phyloP scores from a whole-genome alignment of 2,888 invertebrate genomes.

The Dryococelus australis region DNA sequence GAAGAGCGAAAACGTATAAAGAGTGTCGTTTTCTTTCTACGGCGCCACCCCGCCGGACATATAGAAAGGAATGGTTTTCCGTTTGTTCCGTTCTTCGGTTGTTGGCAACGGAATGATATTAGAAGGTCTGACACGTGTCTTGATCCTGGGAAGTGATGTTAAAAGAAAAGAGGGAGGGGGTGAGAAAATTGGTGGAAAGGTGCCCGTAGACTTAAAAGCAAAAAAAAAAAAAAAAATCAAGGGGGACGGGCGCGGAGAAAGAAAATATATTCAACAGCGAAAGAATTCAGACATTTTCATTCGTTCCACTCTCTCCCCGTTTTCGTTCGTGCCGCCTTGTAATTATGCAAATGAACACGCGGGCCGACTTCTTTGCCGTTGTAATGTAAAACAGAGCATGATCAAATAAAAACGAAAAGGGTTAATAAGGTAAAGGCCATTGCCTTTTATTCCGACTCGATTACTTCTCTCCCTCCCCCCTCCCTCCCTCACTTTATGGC shows the following conservation, averaged over 20 bases:
- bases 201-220: neutral
- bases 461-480: neutral
- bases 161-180: neutral
- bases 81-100: neutral
- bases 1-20: neutral
- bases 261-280: conserved; percentile 4
- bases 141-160: neutral
- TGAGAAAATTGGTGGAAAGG: neutral
- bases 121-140: neutral
- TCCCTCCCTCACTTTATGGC: no score
- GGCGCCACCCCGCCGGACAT: neutral
- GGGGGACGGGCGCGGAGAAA: neutral
- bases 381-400: neutral
- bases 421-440: neutral
- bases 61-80: neutral
- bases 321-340: neutral
- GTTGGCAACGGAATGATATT: neutral
- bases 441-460: neutral
- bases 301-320: neutral
- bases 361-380: neutral
- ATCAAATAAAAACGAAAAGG: neutral
- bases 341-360: neutral
- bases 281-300: conserved; percentile 16
- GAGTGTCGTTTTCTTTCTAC: neutral
- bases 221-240: no score